Percentiles rank a stretch among this genome's conserved stretches.
Evolutionary conservation across 2,888 invertebrate genomes (phyloP).

Genomic region (Apotomis betuletana): DNA sequence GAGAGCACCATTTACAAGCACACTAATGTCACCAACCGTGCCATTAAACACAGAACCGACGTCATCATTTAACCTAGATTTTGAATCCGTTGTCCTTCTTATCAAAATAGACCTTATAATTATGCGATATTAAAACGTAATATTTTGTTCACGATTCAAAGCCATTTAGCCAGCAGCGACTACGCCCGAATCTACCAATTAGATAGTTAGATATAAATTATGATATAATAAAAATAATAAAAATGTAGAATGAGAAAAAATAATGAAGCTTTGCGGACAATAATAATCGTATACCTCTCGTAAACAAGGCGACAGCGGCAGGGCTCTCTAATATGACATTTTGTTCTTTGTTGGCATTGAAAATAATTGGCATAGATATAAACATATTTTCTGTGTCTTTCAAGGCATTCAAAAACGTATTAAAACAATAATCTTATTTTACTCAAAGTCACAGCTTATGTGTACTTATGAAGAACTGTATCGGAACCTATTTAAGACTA

Average conservation of each 20-base stretch:
- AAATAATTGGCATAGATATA: constrained; percentile 11
- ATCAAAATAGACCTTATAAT: constrained; percentile 35
- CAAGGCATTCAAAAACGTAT: background rate
- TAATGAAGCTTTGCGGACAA: constrained; percentile 12
- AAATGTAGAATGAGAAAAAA: background rate
- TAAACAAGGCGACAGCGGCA: constrained; percentile 12
- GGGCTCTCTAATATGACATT: constrained; percentile 13
- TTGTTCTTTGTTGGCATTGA: constrained; percentile 19
- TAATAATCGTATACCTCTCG: background rate
- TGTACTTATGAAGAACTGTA: background rate
- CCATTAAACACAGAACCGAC: constrained; percentile 33
- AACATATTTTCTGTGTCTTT: constrained; percentile 1
- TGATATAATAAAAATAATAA: background rate
- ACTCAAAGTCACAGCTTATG: too few relatives aligned
- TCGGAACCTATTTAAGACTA: background rate
- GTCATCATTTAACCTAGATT: constrained; percentile 40
- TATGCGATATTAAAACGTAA: constrained; percentile 1
- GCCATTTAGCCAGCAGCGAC: background rate
- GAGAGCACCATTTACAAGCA: constrained; percentile 29
- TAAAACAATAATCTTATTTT: background rate
- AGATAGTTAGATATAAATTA: background rate
- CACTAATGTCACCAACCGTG: constrained; percentile 19
- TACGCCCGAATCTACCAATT: constrained; percentile 1
- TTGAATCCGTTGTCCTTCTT: constrained; percentile 38
- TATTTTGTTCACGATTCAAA: constrained; percentile 10